Percentiles rank a stretch among this genome's conserved stretches.
These are phyloP conservation scores for Onychostoma macrolepis DNA, from an alignment of 2,113 vertebrate genomes.

Conservation along the genomic window DNA sequence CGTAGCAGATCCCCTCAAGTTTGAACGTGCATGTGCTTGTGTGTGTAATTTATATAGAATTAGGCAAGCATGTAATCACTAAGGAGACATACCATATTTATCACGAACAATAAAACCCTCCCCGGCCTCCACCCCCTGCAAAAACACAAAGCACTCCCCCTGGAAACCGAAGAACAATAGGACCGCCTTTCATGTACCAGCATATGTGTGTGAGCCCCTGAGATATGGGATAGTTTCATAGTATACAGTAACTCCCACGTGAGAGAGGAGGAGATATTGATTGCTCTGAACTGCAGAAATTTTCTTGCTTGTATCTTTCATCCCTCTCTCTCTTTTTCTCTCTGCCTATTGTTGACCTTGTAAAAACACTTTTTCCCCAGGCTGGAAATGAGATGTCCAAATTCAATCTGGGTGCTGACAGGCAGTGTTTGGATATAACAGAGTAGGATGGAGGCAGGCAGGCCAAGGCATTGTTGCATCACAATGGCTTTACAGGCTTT, in stretches of 20 bases:
- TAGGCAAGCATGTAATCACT: conserved; percentile 61
- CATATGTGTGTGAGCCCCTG: conserved; percentile 10
- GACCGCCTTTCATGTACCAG: conserved; percentile 25
- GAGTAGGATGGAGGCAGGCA: conserved; percentile 56
- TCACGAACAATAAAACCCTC: conserved; percentile 53
- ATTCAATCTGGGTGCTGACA: conserved; percentile 63
- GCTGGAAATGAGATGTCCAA: conserved; percentile 67
- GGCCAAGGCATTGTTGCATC: conserved; percentile 59
- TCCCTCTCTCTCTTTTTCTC: conserved; percentile 30
- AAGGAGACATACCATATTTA: conserved; percentile 63
- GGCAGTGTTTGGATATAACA: conserved; percentile 61
- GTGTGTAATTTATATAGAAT: conserved; percentile 61
- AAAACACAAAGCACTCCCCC: conserved; percentile 34
- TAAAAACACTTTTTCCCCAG: conserved; percentile 66
- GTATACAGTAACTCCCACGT: conserved; percentile 46
- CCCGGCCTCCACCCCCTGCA: conserved; percentile 19
- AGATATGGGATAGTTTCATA: conserved; percentile 36
- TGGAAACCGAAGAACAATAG: conserved; percentile 41
- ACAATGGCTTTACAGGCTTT: conserved; percentile 53
- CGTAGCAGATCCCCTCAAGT: background rate
- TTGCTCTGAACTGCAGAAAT: conserved; percentile 46
- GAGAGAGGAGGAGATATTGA: conserved; percentile 54
- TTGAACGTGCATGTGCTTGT: conserved; percentile 28
- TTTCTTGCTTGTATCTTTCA: conserved; percentile 33
- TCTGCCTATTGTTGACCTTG: conserved; percentile 72